Base-by-base conservation (phyloP, 1,140 invertebrate genomes). In the Vanessa atalanta region DNA sequence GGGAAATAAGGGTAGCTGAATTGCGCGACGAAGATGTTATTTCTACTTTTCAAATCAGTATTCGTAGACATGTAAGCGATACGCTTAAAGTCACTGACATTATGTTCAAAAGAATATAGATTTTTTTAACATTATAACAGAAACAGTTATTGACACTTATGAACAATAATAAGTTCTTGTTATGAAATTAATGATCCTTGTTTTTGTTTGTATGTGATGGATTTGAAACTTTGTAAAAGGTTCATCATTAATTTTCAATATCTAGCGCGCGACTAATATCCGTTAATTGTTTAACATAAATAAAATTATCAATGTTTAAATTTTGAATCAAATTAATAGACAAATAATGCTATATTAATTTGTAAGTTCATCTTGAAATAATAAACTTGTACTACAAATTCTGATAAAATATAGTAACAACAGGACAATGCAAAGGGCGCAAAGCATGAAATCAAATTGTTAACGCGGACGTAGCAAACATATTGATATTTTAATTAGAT, bases 401-500 rank as follows among this genome's bases (percentile, higher is more conserved):
- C 15, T 68, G 11, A 14, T 68, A 50, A 47, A 50, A 72, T 67
- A 64, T 61, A 31, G 57, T 53, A 23, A 72, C 60, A 65, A 15
- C 11, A 53, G 55, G 43, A 31, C 72, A 63, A 82, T 63, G 70
- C 72, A 72, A 76, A 84, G 86, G 87, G 86, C 82, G 86, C 76
- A 80, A 88, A 84, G 88, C 89, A 88, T 93, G 84, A 91, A 93
- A 93, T 93, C 87, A 83, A 91, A 91, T 91, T 90, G 88, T 91
- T 88, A 88, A 87, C 88, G 83, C 84, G 86, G 87, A 83, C 78
- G 78, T 82, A 82, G 86, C 79, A 80, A 91, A 85, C 90, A 91
- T 92, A 93, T 92, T 93, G 90, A 92, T 93, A 93, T 93, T 93
- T 92, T 92, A 93, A 93, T 93, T 93, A 93, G 91, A 93, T 93